phyloP scores from a whole-genome alignment of 1,140 invertebrate species.

The Drosophila santomea region DNA sequence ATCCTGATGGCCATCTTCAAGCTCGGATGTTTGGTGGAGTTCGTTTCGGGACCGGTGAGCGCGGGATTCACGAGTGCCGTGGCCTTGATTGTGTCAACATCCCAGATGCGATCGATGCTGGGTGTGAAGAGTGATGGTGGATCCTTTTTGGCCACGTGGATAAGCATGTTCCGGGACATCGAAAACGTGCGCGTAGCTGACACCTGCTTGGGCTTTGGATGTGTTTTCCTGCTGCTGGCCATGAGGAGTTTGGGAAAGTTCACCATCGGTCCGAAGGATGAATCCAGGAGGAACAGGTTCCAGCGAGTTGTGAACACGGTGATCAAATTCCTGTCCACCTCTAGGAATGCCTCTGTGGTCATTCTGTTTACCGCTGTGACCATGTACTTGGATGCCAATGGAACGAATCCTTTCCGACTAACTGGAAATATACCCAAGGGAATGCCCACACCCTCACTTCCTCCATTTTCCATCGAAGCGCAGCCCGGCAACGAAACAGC shows the following conservation, averaged over 20 bases:
- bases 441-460: slow-evolving; percentile 87
- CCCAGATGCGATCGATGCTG: slow-evolving; percentile 94
- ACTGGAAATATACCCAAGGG: slow-evolving; percentile 89
- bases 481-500: slow-evolving; percentile 83
- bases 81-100: slow-evolving; percentile 94
- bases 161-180: slow-evolving; percentile 88
- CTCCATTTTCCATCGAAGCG: slow-evolving; percentile 87
- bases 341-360: slow-evolving; percentile 92
- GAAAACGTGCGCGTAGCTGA: slow-evolving; percentile 88
- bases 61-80: slow-evolving; percentile 97
- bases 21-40: slow-evolving; percentile 96
- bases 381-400: slow-evolving; percentile 84
- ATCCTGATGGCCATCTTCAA: slow-evolving; percentile 94
- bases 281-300: slow-evolving; percentile 85
- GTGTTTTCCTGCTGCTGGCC: slow-evolving; percentile 89
- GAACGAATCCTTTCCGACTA: slow-evolving; percentile 65
- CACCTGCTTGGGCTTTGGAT: slow-evolving; percentile 88
- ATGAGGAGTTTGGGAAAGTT: slow-evolving; percentile 88
- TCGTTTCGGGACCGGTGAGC: slow-evolving; percentile 96
- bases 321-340: slow-evolving; percentile 89
- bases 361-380: slow-evolving; percentile 88
- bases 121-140: slow-evolving; percentile 90
- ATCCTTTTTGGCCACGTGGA: slow-evolving; percentile 91
- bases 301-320: slow-evolving; percentile 86
- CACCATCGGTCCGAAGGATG: slow-evolving; percentile 86